Base-by-base conservation (phyloP, 53 echinoderm and acorn worm genomes). In the Holothuria scabra region DNA sequence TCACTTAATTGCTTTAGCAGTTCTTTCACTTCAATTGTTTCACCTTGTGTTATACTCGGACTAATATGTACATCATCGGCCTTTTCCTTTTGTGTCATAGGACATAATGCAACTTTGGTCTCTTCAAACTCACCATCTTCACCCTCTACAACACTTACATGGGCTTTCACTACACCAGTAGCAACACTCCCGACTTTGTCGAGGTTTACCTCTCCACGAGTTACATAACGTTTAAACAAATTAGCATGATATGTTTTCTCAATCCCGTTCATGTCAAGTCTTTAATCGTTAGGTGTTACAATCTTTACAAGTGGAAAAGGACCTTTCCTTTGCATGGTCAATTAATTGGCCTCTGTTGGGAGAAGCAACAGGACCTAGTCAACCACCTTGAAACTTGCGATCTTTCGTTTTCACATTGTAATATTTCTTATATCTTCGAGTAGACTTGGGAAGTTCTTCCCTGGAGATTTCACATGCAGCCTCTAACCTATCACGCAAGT, bases 261-360 rank as follows among this genome's bases (percentile, higher is more conserved):
- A 65, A 23, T 80, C 8, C 85, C 87, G 4, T 90, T 93, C 8
- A 62, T 57, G 16, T 87, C 74, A 21, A 93, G 11, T 25, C 79
- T 37, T 22, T 88, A 90, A 66, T 93, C 90, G 66, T 90, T 59
- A 66, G 60, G 55, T 0, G 76, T 59, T 46, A 91, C 44, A 59
- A 79, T 89, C 10, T 86, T 28, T 28, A 65, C 56, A 3, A 88
- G 67, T 1, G 20, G 38, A 59, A 82, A 90, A 1, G 90, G 90
- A 70, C 87, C 90, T 24, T 83, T 85, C 93, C 90, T 88, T 57
- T 93, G 90, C 23, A 89, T 21, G 14, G 81, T 30, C 66, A 92
- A 38, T 37, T 89, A 89, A 52, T 83, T 89, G 6, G 13, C 12
- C 44, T 89, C 78, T 76, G 88, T 88, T 23, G 90, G 93, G 20